Percentiles rank a stretch among this genome's conserved stretches.
phyloP scores from a whole-genome alignment of 2,113 vertebrate genomes.

The Pardalotus punctatus region DNA sequence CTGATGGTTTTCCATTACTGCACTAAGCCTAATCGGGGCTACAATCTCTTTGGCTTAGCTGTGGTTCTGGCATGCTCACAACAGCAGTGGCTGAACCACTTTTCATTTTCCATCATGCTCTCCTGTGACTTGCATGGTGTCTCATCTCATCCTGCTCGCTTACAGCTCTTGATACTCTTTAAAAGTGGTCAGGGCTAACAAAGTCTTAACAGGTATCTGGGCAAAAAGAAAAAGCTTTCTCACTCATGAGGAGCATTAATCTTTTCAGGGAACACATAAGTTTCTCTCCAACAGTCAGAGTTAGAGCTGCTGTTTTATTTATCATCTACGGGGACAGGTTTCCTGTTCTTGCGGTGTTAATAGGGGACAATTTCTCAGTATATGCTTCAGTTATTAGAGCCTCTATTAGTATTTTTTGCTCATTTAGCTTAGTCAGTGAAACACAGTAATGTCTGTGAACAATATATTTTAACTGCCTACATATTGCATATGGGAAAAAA shows the following conservation, averaged over 20 bases:
- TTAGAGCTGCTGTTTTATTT: background rate
- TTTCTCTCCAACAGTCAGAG: background rate
- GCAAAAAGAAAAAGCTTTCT: conserved; percentile 41
- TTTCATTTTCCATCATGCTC: background rate
- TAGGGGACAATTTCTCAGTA: background rate
- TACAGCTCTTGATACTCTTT: background rate
- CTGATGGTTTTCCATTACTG: conserved; percentile 36
- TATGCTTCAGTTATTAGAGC: background rate
- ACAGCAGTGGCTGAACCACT: background rate
- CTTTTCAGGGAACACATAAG: background rate
- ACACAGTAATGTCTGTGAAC: background rate
- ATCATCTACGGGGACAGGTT: background rate
- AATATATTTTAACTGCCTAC: background rate
- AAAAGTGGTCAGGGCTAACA: background rate
- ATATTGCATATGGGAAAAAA: background rate
- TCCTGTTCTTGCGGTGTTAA: background rate
- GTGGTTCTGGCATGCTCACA: background rate
- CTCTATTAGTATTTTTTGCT: background rate
- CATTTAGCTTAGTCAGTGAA: background rate
- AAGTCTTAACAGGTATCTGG: background rate
- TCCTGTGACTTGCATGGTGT: background rate
- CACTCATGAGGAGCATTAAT: background rate
- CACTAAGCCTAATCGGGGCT: background rate
- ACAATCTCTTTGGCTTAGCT: background rate
- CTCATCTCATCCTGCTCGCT: background rate